phyloP scores from a whole-genome alignment of 53 echinoderm and acorn worm genomes.

The Mesocentrotus franciscanus region DNA sequence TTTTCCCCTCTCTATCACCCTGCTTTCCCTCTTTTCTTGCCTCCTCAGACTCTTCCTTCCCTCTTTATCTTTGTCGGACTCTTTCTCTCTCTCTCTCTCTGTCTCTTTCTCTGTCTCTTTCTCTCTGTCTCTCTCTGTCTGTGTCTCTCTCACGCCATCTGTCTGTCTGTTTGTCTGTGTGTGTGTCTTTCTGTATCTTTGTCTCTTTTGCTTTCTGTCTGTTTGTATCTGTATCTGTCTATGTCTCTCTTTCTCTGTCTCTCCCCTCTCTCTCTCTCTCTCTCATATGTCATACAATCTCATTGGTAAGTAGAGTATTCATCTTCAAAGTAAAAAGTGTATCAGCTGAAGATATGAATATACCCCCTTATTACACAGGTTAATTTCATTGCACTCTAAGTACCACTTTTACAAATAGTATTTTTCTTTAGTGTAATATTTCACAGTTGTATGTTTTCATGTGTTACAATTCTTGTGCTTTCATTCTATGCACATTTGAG shows the following conservation, averaged over 20 bases:
- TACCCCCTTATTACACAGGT: not conserved
- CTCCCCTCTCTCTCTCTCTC: not conserved
- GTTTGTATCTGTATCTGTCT: not conserved
- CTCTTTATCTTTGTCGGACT: not conserved
- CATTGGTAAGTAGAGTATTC: no score
- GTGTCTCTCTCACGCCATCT: no score
- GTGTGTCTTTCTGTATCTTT: not conserved
- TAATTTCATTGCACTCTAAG: no score
- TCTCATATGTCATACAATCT: not conserved
- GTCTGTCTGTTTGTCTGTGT: not conserved
- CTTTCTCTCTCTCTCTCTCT: no score
- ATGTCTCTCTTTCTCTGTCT: not conserved
- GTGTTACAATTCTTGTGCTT: no score
- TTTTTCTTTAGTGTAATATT: no score
- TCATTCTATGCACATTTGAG: no score
- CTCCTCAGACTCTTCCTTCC: not conserved
- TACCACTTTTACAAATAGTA: no score
- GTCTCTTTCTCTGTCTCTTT: not conserved
- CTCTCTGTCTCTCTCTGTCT: not conserved
- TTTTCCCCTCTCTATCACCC: not conserved
- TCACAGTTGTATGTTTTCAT: no score
- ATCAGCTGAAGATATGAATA: not conserved
- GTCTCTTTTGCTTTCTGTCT: not conserved
- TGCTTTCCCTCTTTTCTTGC: not conserved
- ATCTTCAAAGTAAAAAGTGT: no score